phyloP scores from a whole-genome alignment of 2,113 vertebrate species.

The Callipepla squamata region DNA sequence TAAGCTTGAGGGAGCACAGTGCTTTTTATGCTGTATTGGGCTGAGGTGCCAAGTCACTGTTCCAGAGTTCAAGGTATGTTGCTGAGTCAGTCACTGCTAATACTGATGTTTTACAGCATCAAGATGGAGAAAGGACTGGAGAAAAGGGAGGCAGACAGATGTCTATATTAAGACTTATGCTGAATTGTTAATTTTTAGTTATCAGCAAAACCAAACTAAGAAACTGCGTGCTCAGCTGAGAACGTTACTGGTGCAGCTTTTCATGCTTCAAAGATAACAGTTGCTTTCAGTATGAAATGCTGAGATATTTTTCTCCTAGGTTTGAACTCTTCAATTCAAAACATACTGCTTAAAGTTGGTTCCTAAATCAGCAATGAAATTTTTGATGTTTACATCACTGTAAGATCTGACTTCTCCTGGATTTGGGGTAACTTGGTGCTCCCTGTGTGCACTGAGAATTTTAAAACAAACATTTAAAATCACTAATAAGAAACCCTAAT shows the following conservation, averaged over 20 bases:
- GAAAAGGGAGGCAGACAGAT: background rate
- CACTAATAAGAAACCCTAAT: background rate
- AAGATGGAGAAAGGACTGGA: background rate
- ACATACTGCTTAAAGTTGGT: background rate
- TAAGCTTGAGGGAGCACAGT: background rate
- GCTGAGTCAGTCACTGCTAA: background rate
- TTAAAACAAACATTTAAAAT: background rate
- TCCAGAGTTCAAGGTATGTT: background rate
- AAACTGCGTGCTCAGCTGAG: background rate
- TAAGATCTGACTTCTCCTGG: background rate
- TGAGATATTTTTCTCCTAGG: background rate
- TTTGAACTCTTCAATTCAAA: background rate
- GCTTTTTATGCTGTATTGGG: background rate
- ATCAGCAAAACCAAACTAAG: slow-evolving; percentile 52
- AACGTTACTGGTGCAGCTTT: background rate
- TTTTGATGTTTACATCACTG: background rate
- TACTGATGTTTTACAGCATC: background rate
- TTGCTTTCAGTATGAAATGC: background rate
- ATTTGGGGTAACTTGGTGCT: background rate
- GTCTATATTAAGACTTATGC: slow-evolving; percentile 22
- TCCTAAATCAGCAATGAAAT: background rate
- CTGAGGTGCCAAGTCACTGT: background rate
- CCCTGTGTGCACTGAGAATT: background rate
- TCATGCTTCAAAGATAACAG: background rate
- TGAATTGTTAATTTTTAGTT: slow-evolving; percentile 43